phyloP scores from a whole-genome alignment of 64 coral and sea anemone species.

The Stylophora pistillata region DNA sequence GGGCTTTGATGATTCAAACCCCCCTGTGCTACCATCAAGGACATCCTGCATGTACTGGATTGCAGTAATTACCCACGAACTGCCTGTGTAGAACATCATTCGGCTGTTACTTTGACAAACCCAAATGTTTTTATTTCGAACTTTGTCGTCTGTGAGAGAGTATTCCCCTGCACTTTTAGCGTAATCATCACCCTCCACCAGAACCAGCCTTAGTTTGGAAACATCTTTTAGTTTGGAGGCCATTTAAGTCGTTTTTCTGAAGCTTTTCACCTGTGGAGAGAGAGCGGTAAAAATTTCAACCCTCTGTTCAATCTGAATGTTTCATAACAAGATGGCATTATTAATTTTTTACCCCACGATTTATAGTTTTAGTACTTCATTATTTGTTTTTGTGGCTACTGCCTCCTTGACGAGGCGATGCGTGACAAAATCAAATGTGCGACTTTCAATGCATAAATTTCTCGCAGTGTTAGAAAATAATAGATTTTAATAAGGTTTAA shows the following conservation, averaged over 20 bases:
- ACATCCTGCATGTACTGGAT: constrained; percentile 35
- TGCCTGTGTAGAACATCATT: constrained; percentile 44
- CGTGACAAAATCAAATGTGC: too few relatives aligned
- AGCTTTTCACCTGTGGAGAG: too few relatives aligned
- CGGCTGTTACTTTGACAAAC: constrained; percentile 22
- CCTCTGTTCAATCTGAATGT: too few relatives aligned
- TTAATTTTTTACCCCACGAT: too few relatives aligned
- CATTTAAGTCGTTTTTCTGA: neutral
- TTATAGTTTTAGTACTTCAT: too few relatives aligned
- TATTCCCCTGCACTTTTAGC: constrained; percentile 10
- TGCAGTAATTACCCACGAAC: constrained; percentile 24
- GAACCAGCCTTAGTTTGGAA: constrained; percentile 9
- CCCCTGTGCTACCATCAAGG: constrained; percentile 24
- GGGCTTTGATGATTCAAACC: neutral
- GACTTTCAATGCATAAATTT: too few relatives aligned
- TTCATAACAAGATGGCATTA: too few relatives aligned
- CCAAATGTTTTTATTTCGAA: constrained; percentile 46
- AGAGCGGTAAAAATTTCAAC: too few relatives aligned
- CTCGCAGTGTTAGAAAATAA: too few relatives aligned
- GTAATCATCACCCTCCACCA: constrained; percentile 21
- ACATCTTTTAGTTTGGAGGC: constrained; percentile 5
- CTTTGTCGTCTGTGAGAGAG: constrained; percentile 19
- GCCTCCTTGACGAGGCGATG: too few relatives aligned
- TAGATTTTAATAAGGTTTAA: too few relatives aligned
- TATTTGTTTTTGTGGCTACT: too few relatives aligned